phyloP scores from a whole-genome alignment of 2,113 vertebrate species.

The Pachypanchax playfairii region DNA sequence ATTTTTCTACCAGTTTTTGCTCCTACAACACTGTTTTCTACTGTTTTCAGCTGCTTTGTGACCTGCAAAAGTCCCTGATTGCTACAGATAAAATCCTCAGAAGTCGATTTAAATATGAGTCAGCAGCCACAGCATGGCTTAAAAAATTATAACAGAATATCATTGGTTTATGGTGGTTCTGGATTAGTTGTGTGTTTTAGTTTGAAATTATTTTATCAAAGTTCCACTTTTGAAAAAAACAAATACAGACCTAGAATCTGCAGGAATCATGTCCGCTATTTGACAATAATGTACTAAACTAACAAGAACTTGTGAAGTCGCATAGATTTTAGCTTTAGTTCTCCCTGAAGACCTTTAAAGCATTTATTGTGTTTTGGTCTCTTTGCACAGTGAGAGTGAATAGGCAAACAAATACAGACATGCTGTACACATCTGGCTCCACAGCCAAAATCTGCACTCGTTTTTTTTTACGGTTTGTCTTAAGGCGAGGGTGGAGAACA shows the following conservation, averaged over 20 bases:
- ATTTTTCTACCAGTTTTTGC: too few species aligned
- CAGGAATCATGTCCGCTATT: too few species aligned
- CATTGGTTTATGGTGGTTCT: too few species aligned
- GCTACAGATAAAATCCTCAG: too few species aligned
- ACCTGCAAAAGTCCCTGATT: too few species aligned
- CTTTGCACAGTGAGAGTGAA: background rate
- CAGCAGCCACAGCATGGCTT: conserved; percentile 1
- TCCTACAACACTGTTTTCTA: too few species aligned
- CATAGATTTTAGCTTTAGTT: background rate
- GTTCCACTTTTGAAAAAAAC: too few species aligned
- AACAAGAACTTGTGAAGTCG: background rate
- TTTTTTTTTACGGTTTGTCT: conserved; percentile 33
- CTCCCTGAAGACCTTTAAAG: too few species aligned
- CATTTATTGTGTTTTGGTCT: background rate
- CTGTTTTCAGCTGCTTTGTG: too few species aligned
- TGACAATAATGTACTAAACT: background rate
- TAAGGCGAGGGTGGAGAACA: conserved; percentile 37
- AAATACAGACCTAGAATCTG: too few species aligned
- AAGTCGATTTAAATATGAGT: background rate
- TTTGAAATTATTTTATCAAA: too few species aligned
- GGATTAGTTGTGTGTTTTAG: too few species aligned
- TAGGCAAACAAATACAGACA: background rate
- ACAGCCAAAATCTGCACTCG: conserved; percentile 25
- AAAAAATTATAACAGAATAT: background rate
- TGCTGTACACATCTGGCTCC: conserved; percentile 4